Evolutionary conservation across 2,888 invertebrate genomes (phyloP), one percentile per base, ranked within the genome.

Genomic region (Amiota mariae): DNA sequence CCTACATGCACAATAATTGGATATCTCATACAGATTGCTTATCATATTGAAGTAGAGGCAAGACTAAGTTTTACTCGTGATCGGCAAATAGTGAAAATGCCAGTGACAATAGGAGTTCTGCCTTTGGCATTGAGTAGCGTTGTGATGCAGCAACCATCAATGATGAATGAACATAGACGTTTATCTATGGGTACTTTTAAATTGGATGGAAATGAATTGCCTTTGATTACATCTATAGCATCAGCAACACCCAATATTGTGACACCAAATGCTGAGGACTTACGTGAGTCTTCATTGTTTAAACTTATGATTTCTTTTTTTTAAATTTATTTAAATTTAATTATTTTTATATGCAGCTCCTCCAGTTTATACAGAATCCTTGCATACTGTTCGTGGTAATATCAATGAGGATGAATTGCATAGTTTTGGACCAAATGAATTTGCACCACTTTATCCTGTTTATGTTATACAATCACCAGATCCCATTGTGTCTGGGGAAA

Each of bases 401-500:
- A 85, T 88, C 54, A 83, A 85, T 64, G 88, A 86, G 48, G 87
- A 87, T 67, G 87, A 86, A 47, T 80, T 88, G 36, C 79, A 85
- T 57, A 80, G 86, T 0, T 82, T 87, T 59, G 87, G 84, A 0
- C 73, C 75, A 18, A 84, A 82, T 70, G 87, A 85, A 71, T 90
- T 89, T 78, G 78, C 89, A 1, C 90, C 90, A 1, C 76, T 89
- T 11, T 90, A 90, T 85, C 89, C 90, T 0, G 89, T 90, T 4
- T 90, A 87, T 68, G 80, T 81, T 73, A 80, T 88, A 72, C 81
- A 86, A 2, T 36, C 36, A 24, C 24, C 24, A 24, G 84, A 79
- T 74, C 81, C 84, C 1, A 79, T 73, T 2, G 76, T 36, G 6
- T 36, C 36, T 6, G 36, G 2, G 36, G 36, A 2, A 36, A 36